Evolutionary conservation across 2,888 invertebrate species (phyloP), one percentile per base, ranked within the genome.

Genomic region (Morpho achilles): DNA sequence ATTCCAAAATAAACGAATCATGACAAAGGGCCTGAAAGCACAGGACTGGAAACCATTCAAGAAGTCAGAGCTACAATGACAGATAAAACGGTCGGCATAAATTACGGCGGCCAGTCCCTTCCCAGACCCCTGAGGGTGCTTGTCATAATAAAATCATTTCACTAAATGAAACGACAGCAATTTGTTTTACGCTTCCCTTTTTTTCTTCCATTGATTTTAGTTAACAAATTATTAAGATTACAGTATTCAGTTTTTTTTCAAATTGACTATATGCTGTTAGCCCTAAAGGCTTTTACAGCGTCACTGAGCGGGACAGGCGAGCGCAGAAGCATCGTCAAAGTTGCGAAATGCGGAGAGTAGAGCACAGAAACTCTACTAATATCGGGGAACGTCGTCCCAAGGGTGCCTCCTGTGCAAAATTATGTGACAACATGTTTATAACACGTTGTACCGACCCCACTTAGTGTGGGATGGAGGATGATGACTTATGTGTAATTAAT

Each of bases 141-240:
- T 54, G 54, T 54, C 54, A 54, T 54, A 54, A 54, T 54, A 48
- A 42, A 54, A 42, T 48, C 54, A 22, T 48, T 48, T 23, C 47
- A 48, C 54, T 54, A 54, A 54, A 54, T 54, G 54, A 54, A 54
- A 54, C 48, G 54, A 54, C 48, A 48, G 48, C 47, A 48, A 54
- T 54, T 54, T 42, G 23, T 42, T 42, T 54, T 48, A 45, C 47
- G 42, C 42, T 48, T 42, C 48, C 48, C 42, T 54, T 48, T 42
- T 16, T 54, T 54, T 48, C 23, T 42, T 10, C 22, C 22, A 54
- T 54, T 54, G 54, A 54, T 54, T 54, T 10, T 23, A 42, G 47
- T 46, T 46, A 16, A 7, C 7, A 44, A 52, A 52, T 44, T n/a
- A 52, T 44, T 7, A n/a, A 22, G 42, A 43, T 32, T 32, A 32